These are phyloP conservation scores for Villa cingulata DNA, from an alignment of 2,888 invertebrate species.

Conservation along the genomic window DNA sequence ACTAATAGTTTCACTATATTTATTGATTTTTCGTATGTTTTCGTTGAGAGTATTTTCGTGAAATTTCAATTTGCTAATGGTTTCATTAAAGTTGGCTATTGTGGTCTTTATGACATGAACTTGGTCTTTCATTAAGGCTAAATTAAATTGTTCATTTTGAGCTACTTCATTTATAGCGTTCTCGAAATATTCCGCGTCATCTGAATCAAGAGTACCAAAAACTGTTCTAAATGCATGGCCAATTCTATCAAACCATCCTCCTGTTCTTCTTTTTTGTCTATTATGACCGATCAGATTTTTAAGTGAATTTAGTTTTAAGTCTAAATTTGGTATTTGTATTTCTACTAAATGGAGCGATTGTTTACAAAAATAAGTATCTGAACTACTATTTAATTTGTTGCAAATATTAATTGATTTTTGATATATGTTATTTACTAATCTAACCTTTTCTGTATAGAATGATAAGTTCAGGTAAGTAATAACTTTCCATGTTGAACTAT, in stretches of 20 bases:
- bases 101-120: conserved; percentile 12
- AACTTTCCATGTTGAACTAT: conserved; percentile 6
- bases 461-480: conserved; percentile 4
- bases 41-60: conserved; percentile 14
- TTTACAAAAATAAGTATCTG: conserved; percentile 1
- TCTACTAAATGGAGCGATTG: conserved; percentile 2
- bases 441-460: conserved; percentile 2
- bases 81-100: conserved; percentile 14
- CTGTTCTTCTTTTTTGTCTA: not conserved
- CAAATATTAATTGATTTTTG: not conserved
- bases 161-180: conserved; percentile 13
- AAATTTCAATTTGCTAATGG: conserved; percentile 10
- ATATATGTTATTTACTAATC: not conserved
- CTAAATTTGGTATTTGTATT: conserved; percentile 2
- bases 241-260: conserved; percentile 2
- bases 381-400: not conserved
- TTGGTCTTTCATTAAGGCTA: conserved; percentile 14
- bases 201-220: conserved; percentile 6
- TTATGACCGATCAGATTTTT: not conserved
- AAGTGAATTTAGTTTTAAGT: conserved; percentile 1
- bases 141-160: conserved; percentile 10
- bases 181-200: conserved; percentile 13
- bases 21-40: conserved; percentile 11
- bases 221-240: conserved; percentile 7
- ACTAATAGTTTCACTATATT: conserved; percentile 2